Evolutionary conservation across 2,888 invertebrate species (phyloP).

Genomic region (Punctoribates punctum): DNA sequence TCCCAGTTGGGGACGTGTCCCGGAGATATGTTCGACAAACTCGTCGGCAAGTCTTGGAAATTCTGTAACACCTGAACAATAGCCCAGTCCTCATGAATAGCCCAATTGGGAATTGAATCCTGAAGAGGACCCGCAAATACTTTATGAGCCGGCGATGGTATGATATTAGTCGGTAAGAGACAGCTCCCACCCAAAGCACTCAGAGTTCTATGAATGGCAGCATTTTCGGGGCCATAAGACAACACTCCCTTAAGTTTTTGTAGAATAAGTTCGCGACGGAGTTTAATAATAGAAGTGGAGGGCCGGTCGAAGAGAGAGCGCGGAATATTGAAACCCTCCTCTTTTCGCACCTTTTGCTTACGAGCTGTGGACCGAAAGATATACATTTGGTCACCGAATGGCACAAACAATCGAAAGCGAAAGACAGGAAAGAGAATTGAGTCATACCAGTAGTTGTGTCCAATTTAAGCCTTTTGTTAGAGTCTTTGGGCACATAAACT

Average conservation of each 20-base stretch:
- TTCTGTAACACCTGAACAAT: slow-evolving; percentile 57
- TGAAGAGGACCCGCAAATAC: slow-evolving; percentile 48
- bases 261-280: slow-evolving; percentile 71
- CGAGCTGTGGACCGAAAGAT: slow-evolving; percentile 47
- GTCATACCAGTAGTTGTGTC: slow-evolving; percentile 57
- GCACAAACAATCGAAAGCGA: neutral
- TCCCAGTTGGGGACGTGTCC: slow-evolving; percentile 95
- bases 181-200: slow-evolving; percentile 15
- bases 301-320: slow-evolving; percentile 77
- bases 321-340: slow-evolving; percentile 71
- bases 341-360: slow-evolving; percentile 60
- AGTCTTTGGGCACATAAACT: slow-evolving; percentile 71
- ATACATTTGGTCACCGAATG: neutral
- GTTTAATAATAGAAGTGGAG: slow-evolving; percentile 67
- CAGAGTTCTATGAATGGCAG: slow-evolving; percentile 39
- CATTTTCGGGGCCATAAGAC: slow-evolving; percentile 33
- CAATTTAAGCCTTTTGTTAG: slow-evolving; percentile 64
- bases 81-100: slow-evolving; percentile 57
- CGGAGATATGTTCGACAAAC: slow-evolving; percentile 69
- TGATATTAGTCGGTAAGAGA: slow-evolving; percentile 26
- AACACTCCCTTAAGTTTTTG: slow-evolving; percentile 61
- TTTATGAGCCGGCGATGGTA: slow-evolving; percentile 2
- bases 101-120: slow-evolving; percentile 55
- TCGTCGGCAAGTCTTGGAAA: slow-evolving; percentile 66
- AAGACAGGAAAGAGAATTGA: neutral